Evolutionary conservation across 64 coral and sea anemone genomes (phyloP).

Genomic region (Astreopora myriophthalma): DNA sequence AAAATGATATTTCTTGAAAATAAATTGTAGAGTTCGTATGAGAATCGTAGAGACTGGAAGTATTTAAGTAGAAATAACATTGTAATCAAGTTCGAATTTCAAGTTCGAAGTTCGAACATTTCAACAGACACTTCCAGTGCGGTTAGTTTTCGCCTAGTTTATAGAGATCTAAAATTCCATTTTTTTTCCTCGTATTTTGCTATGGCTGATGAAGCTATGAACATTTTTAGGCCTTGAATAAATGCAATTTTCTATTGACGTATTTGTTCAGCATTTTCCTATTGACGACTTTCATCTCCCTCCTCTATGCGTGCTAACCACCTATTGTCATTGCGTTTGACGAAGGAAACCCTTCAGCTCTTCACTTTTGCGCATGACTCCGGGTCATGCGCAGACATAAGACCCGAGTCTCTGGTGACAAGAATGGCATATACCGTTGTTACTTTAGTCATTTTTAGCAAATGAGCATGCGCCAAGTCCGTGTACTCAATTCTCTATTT

Average conservation of each 20-base stretch:
- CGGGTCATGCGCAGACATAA: no score
- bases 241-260: slow-evolving; percentile 12
- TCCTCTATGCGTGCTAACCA: no score
- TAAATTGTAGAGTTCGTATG: neutral
- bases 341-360: no score
- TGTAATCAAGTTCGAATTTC: neutral
- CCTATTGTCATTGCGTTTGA: no score
- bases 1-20: slow-evolving; percentile 10
- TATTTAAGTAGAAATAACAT: slow-evolving; percentile 46
- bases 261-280: neutral
- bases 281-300: no score
- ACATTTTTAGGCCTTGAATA: slow-evolving; percentile 23
- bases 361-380: no score
- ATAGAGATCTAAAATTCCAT: neutral
- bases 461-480: no score
- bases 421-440: no score
- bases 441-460: no score
- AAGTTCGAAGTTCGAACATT: no score
- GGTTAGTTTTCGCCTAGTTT: neutral
- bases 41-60: neutral
- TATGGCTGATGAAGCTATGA: neutral
- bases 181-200: neutral
- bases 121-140: neutral
- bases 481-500: no score
- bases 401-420: no score